Percentiles rank a stretch among this genome's conserved stretches.
phyloP scores from a whole-genome alignment of 2,797 vertebrate species.

The Acanthopagrus latus region DNA sequence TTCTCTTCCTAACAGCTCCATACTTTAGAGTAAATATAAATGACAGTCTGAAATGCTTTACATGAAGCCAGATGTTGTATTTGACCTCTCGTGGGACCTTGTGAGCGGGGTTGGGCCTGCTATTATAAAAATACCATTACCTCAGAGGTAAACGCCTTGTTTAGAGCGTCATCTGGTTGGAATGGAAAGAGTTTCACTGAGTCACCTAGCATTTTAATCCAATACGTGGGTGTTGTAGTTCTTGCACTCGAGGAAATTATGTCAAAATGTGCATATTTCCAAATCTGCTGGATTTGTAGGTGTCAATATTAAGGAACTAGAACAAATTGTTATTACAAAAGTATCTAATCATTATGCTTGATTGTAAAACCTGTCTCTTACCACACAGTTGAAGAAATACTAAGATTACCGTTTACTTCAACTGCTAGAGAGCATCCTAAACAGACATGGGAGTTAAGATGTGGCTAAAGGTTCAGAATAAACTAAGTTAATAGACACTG shows the following conservation, averaged over 20 bases:
- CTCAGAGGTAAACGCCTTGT: constrained; percentile 48
- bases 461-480: neutral
- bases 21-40: constrained; percentile 60
- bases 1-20: constrained; percentile 26
- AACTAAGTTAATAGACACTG: neutral
- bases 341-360: neutral
- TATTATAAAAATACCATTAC: constrained; percentile 54
- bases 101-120: constrained; percentile 24
- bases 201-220: constrained; percentile 4
- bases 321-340: neutral
- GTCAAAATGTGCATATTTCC: neutral
- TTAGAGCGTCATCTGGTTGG: constrained; percentile 21
- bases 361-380: neutral
- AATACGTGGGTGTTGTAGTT: neutral
- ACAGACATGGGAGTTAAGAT: neutral
- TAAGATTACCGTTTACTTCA: neutral
- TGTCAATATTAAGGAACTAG: neutral
- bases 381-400: neutral
- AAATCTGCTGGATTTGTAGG: neutral
- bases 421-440: neutral
- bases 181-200: constrained; percentile 25
- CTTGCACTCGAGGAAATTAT: neutral
- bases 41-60: constrained; percentile 55
- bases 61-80: constrained; percentile 61
- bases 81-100: constrained; percentile 30